These are phyloP conservation scores for Drosophila hamatofila DNA, from an alignment of 2,888 invertebrate species.

Conservation along the genomic window DNA sequence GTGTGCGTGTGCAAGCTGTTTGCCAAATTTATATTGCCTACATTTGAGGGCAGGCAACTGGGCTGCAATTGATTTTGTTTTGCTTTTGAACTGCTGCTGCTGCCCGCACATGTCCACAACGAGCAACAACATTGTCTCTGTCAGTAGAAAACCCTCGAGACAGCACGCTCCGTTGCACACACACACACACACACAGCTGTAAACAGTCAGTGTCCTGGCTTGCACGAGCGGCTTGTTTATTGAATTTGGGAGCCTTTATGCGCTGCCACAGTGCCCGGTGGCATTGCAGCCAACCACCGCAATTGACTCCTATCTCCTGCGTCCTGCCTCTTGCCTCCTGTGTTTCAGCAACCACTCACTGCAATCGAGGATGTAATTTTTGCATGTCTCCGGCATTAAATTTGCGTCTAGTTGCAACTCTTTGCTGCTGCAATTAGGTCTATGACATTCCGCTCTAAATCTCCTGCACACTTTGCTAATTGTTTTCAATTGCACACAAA, in stretches of 20 bases:
- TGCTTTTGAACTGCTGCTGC: conserved; percentile 36
- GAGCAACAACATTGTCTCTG: conserved; percentile 62
- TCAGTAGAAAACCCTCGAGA: conserved; percentile 48
- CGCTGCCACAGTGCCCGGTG: conserved; percentile 31
- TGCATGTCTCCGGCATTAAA: conserved; percentile 77
- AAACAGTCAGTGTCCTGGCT: conserved; percentile 37
- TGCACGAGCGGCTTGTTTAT: conserved; percentile 77
- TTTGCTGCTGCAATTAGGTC: conserved; percentile 66
- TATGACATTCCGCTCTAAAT: conserved; percentile 78
- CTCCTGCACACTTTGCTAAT: conserved; percentile 78
- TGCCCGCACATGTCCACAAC: conserved; percentile 16
- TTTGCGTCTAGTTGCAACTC: conserved; percentile 53
- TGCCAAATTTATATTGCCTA: conserved; percentile 77
- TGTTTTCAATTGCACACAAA: conserved; percentile 74
- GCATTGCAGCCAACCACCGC: conserved; percentile 11
- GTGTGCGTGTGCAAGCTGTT: conserved; percentile 53
- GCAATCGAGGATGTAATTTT: conserved; percentile 78
- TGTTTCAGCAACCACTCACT: conserved; percentile 14
- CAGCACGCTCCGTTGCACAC: conserved; percentile 54
- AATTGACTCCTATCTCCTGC: not conserved
- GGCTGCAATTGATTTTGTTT: conserved; percentile 75
- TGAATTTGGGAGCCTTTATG: conserved; percentile 70
- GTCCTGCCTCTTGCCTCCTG: no score
- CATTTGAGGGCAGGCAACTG: conserved; percentile 56
- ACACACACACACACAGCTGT: conserved; percentile 15